Evolutionary conservation across 2,113 vertebrate species (phyloP).

Genomic region (Antennarius striatus): DNA sequence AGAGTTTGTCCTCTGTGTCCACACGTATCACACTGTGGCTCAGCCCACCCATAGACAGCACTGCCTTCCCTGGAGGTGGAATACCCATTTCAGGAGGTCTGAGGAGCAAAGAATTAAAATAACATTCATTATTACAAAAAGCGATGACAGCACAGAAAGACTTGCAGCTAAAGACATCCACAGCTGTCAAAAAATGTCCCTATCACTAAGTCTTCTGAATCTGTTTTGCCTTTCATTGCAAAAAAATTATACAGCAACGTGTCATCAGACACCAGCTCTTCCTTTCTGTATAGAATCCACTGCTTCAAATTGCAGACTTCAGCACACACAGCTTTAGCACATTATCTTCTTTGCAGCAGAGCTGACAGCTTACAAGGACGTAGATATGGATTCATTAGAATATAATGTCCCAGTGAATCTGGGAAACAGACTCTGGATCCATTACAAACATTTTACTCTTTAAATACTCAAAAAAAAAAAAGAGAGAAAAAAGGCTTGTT

Average conservation of each 20-base stretch:
- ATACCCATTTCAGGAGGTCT: slow-evolving; percentile 91
- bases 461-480: neutral
- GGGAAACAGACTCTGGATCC: neutral
- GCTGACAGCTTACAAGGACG: neutral
- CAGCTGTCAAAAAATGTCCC: no score
- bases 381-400: neutral
- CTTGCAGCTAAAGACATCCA: no score
- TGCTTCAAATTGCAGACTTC: neutral
- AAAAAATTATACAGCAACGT: neutral
- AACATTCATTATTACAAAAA: neutral
- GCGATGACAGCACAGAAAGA: neutral
- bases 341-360: neutral
- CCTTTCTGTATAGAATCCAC: neutral
- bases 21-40: slow-evolving; percentile 92
- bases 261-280: neutral
- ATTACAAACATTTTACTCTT: slow-evolving; percentile 1
- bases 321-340: neutral
- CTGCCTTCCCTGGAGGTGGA: slow-evolving; percentile 90
- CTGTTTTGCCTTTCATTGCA: no score
- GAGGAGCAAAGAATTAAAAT: slow-evolving; percentile 5
- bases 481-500: neutral
- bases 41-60: slow-evolving; percentile 93
- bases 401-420: neutral
- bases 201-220: no score
- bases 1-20: slow-evolving; percentile 94